Base-by-base conservation (phyloP, 2,888 invertebrate species). In the Pherbina coryleti region DNA sequence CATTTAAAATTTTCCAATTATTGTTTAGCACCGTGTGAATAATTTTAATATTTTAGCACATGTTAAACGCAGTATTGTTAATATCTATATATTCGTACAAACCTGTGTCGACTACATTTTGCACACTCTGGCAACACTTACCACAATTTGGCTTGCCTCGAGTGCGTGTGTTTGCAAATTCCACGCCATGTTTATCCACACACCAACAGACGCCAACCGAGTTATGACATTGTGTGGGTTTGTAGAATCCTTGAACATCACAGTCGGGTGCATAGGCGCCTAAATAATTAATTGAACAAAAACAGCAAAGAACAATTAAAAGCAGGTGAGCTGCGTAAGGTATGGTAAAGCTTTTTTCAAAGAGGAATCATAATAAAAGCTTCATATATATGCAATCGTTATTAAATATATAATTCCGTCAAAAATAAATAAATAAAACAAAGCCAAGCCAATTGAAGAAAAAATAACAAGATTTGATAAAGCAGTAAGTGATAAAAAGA, bases 161-260 rank as follows among this genome's bases (percentile, higher is more conserved):
- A 81, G 95, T 94, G 88, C 96, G 94, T 82, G 96, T 95, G 88
- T 95, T 95, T 83, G 96, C 93, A 86, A 93, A 94, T 91, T 97
- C 97, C 66, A 95, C 95, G 76, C 97, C 97, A 90, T 97, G 97
- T 88, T 95, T 93, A 91, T 97, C 96, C 83, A 97, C 96, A 91
- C 97, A 97, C 97, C 97, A 97, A 91, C 97, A 97, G 89, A 96
- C 94, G 79, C 94, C 96, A 73, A 95, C 95, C 80, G 96, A 94
- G 82, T 93, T 93, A 91, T 97, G 96, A 90, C 97, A 97, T 90
- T 97, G 97, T 80, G 95, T 94, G 85, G 95, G 92, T 82, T 94
- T 93, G 91, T 96, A 97, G 91, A 93, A 97, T 81, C 97, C 97
- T 89, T 95, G 94, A 83, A 93, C 92, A 91, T 97, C 97, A 91